A percentile compares a stretch with the other conserved stretches of the same genome.
Conservation (phyloP, 2,113 vertebrate genomes). For the Pardalotus punctatus region DNA sequence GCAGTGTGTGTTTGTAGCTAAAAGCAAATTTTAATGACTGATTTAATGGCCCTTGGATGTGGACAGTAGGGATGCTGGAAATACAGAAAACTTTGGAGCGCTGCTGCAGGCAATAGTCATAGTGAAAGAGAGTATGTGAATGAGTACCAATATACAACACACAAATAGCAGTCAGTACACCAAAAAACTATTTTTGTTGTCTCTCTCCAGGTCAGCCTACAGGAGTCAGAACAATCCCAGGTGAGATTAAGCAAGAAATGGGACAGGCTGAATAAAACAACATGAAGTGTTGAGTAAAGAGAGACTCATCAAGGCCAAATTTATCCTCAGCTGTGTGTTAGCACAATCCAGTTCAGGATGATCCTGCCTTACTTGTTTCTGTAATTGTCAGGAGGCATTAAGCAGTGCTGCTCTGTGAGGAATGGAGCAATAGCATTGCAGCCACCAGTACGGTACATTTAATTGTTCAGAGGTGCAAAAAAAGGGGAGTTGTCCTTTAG, state of each 20-base stretch:
- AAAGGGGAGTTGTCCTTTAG: neutral
- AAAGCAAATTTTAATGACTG: neutral
- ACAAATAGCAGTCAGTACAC: neutral
- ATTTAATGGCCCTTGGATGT: neutral
- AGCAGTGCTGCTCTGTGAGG: neutral
- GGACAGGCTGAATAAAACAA: neutral
- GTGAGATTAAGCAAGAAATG: slow-evolving; percentile 24
- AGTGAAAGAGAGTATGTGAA: neutral
- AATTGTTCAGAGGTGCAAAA: neutral
- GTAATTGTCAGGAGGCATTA: slow-evolving; percentile 47
- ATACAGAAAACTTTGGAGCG: neutral
- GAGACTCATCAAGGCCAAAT: slow-evolving; percentile 19
- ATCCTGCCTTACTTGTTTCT: slow-evolving; percentile 57
- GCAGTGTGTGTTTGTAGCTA: neutral
- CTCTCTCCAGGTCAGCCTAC: neutral
- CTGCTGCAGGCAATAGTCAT: neutral
- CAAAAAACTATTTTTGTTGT: neutral
- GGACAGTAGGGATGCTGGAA: neutral
- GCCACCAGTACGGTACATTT: neutral
- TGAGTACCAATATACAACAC: neutral
- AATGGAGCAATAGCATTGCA: slow-evolving; percentile 16
- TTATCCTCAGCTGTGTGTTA: slow-evolving; percentile 15
- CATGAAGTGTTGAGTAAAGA: slow-evolving; percentile 35
- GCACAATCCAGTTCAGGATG: slow-evolving; percentile 36
- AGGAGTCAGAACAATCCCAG: neutral